Conservation (phyloP, 2,888 invertebrate genomes). For the Rhopalosiphum nymphaeae region DNA sequence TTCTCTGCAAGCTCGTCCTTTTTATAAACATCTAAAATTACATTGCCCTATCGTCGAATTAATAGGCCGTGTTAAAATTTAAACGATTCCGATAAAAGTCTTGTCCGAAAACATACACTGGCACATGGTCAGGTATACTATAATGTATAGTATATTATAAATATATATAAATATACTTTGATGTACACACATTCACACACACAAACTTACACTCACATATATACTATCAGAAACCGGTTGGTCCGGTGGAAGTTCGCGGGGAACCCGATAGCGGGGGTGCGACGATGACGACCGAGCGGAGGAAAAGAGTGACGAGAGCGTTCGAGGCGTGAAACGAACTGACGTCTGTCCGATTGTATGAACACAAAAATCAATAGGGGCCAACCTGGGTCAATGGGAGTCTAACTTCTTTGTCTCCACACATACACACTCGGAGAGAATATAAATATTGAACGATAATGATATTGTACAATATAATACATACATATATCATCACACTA, state of each 20-base stretch:
- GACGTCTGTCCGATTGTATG: slow-evolving; percentile 60
- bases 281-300: background rate
- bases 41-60: slow-evolving; percentile 18
- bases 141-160: no score
- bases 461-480: background rate
- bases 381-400: slow-evolving; percentile 38
- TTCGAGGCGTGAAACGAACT: slow-evolving; percentile 54
- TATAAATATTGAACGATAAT: slow-evolving; percentile 50
- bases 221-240: slow-evolving; percentile 46
- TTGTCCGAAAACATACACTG: slow-evolving; percentile 39
- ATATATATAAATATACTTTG: background rate
- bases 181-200: background rate
- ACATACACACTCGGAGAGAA: background rate
- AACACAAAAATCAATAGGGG: slow-evolving; percentile 62
- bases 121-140: background rate
- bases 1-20: background rate
- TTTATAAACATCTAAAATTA: background rate
- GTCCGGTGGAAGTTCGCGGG: slow-evolving; percentile 22
- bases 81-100: slow-evolving; percentile 59
- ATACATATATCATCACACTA: background rate
- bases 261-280: background rate
- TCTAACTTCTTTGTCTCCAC: slow-evolving; percentile 33
- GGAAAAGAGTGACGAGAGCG: slow-evolving; percentile 19
- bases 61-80: slow-evolving; percentile 59
- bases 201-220: no score